A percentile compares a stretch with the other conserved stretches of the same genome.
Evolutionary conservation across 2,113 vertebrate genomes (phyloP).

Genomic region (Puntigrus tetrazona): DNA sequence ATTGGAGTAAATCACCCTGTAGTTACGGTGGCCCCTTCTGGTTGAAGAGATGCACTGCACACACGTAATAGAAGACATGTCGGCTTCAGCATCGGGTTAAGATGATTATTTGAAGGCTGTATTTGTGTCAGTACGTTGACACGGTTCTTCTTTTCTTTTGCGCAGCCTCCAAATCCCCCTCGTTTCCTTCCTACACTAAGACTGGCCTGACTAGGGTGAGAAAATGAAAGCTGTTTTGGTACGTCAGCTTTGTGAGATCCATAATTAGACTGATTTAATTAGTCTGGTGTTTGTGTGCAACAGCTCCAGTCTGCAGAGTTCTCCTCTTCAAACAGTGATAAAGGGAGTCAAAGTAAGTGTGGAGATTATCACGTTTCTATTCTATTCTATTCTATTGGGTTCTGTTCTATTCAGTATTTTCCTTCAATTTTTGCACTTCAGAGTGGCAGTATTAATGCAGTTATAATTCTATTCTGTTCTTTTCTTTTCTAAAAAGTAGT

Average conservation of each 20-base stretch:
- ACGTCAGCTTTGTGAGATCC: not conserved
- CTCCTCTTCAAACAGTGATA: constrained; percentile 74
- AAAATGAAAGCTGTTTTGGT: not conserved
- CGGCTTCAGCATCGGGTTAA: not conserved
- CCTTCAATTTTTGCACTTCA: not conserved
- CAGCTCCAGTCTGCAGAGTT: constrained; percentile 90
- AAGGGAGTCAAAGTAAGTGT: constrained; percentile 74
- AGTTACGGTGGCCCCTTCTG: not conserved
- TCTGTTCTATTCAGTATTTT: not conserved
- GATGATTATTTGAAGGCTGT: not conserved
- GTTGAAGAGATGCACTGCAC: not conserved
- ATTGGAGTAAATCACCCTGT: not conserved
- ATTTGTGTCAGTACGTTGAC: not conserved
- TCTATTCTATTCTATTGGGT: not conserved
- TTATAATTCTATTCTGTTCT: not conserved
- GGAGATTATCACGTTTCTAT: not conserved
- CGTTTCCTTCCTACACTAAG: constrained; percentile 38
- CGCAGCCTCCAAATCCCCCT: constrained; percentile 49
- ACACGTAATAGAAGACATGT: not conserved
- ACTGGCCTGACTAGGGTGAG: constrained; percentile 45
- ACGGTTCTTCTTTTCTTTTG: constrained; percentile 4
- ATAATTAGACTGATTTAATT: not conserved
- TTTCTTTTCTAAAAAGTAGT: too few relatives aligned
- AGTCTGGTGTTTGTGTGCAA: not conserved
- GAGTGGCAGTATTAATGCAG: not conserved